These are phyloP conservation scores for Microplitis manilae DNA, from an alignment of 2,888 invertebrate genomes.

Conservation along the genomic window DNA sequence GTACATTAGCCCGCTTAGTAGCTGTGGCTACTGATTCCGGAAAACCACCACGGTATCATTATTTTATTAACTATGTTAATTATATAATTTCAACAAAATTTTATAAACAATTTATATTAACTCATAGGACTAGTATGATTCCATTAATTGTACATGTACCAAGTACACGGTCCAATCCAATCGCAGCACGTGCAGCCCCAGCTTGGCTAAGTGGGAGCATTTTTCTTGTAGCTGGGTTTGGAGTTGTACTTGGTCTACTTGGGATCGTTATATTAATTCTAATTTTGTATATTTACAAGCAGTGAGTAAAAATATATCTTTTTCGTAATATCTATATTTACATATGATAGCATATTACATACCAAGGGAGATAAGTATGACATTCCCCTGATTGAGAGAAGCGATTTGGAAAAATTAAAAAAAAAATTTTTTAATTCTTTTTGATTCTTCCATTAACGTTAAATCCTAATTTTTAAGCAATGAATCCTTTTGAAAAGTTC, in stretches of 20 bases:
- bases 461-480: no score
- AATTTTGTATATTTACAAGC: constrained; percentile 84
- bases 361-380: no score
- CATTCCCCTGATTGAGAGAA: no score
- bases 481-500: no score
- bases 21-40: constrained; percentile 90
- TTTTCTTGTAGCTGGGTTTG: constrained; percentile 77
- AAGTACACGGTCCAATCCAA: constrained; percentile 59
- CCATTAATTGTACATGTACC: constrained; percentile 74
- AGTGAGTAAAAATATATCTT: constrained; percentile 72
- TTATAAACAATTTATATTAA: constrained; percentile 22
- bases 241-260: constrained; percentile 81
- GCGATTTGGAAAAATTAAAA: no score
- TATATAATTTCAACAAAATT: constrained; percentile 2
- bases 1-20: constrained; percentile 80
- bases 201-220: constrained; percentile 73
- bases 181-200: constrained; percentile 72
- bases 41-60: constrained; percentile 81
- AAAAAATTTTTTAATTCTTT: no score
- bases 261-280: constrained; percentile 83
- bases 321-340: no score
- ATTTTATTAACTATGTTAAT: not conserved
- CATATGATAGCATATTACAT: no score
- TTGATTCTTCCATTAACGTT: no score
- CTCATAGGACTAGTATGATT: constrained; percentile 66